Base-by-base conservation (phyloP, 2,797 vertebrate genomes). In the Podarcis siculus region DNA sequence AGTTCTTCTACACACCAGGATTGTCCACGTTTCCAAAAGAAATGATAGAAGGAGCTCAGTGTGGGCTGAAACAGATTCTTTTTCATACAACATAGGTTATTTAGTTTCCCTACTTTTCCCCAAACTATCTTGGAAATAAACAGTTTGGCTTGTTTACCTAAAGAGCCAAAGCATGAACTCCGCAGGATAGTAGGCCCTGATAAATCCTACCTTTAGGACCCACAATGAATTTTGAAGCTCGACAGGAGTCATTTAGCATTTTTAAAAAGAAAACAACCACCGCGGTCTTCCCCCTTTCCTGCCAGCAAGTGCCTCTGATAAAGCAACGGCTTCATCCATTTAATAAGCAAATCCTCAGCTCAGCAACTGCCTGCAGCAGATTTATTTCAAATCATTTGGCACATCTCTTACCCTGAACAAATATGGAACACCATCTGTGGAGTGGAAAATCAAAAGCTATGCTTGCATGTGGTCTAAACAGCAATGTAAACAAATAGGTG, bases 301-400 rank as follows among this genome's bases (percentile, higher is more conserved):
- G 30, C 15, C 3, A 42, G 75, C 66, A 89, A 83, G 66, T 55
- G 27, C 8, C 83, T 87, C 85, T 21, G 72, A 45, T 73, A 79
- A 55, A 84, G 75, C 83, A 0, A 55, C 66, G 73, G 66, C 21
- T 5, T 76, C 86, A 79, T 66, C 86, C 81, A 88, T 88, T 79
- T 86, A 79, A 79, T 86, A 82, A 79, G 45, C n/a, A 87, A 89
- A 86, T 83, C 5, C 3, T 27, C 82, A 86, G 49, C n/a, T 89
- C 6, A 82, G 0, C 58, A 10, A 73, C 15, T 88, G 37, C 21
- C 66, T 78, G 73, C 19, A 82, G 19, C 58, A 85, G 58, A 90
- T 86, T 90, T 91, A 81, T 79, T 92, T 92, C n/a, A 37, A 9
- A 8, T 66, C 42, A 4, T 88, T 88, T 83, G 45, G 69, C 32